Evolutionary conservation across 1,140 invertebrate genomes (phyloP), one percentile per base, ranked within the genome.

Genomic region (Schlechtendalia chinensis): DNA sequence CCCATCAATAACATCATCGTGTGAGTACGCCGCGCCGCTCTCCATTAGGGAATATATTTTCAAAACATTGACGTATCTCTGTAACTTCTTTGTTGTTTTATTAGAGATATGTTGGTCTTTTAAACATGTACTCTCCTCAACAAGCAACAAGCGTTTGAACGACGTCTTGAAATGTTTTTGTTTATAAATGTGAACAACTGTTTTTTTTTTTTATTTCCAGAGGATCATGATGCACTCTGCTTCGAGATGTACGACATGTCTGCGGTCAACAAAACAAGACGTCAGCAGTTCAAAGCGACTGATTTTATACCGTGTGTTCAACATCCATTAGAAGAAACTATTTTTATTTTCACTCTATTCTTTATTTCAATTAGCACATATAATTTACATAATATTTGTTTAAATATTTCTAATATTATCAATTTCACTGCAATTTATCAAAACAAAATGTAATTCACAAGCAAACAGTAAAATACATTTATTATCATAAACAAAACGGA

Each of bases 1-100:
- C 98, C 98, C 82, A 99, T 99, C 88, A 99, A 99, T 88, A 99
- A 99, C 87, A 99, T 99, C 86, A 99, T 99, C 90, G 97, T 99
- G 90, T 90, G 88, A 89, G 89, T 89, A 84, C 11, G 16, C 6
- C n/a, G n/a, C n/a, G n/a, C n/a, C n/a, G n/a, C n/a, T n/a, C n/a
- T n/a, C n/a, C n/a, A n/a, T n/a, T n/a, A n/a, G n/a, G n/a, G n/a
- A n/a, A n/a, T n/a, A n/a, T n/a, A n/a, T n/a, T n/a, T n/a, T n/a
- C n/a, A n/a, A n/a, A n/a, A n/a, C n/a, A n/a, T n/a, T n/a, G n/a
- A n/a, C n/a, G n/a, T n/a, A n/a, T n/a, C 19, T 0, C 22, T 58
- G 54, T 8, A 39, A 39, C 8, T 39, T n/a, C n/a, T 4, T 39
- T 39, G 8, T 4, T 4, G 32, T 39, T n/a, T n/a, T n/a, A n/a